Evolutionary conservation across 2,888 invertebrate species (phyloP), one percentile per base, ranked within the genome.

Genomic region (Plagodis pulveraria): DNA sequence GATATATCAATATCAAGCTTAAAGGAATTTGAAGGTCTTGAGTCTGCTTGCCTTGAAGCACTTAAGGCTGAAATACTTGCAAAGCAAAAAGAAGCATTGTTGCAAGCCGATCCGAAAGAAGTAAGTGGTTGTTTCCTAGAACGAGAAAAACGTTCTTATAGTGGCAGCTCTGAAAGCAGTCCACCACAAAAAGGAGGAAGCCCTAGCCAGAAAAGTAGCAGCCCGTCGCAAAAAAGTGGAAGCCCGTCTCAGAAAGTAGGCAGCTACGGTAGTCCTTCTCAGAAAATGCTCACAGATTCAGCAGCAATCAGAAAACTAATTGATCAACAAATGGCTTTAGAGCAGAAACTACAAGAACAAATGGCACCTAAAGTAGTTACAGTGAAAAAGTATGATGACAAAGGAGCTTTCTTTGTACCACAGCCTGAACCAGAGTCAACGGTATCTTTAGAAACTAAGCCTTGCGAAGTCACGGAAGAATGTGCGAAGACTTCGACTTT

Each of bases 21-120:
- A 32, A 97, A 97, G 82, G 98, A 99, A 82, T 98, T 98, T 82
- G 98, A 99, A 91, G 96, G 97, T 0, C 85, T 98, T 2, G 98
- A 99, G 88, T 96, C 95, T 63, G 98, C 98, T 32, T 97, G 98
- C 74, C 94, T 96, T 47, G 97, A 97, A 81, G 97, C 96, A 0
- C 95, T 97, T 65, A 94, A 95, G 71, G 96, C 97, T 52, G 98
- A 98, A 89, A 93, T 96, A 47, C 95, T 96, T 63, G 97, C 96
- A 0, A 95, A 96, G 74, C 97, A 97, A 85, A 98, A 98, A 81
- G 98, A 97, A 74, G 96, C 96, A 22, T 81, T 96, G 53, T 84
- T 98, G 6, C 82, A 94, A 53, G 94, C 94, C 2, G 95, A 95
- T 68, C 93, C 93, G 10, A 93, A 93, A 71, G 84, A 89, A 70